phyloP scores from a whole-genome alignment of 2,113 vertebrate genomes.

The Panurus biarmicus region DNA sequence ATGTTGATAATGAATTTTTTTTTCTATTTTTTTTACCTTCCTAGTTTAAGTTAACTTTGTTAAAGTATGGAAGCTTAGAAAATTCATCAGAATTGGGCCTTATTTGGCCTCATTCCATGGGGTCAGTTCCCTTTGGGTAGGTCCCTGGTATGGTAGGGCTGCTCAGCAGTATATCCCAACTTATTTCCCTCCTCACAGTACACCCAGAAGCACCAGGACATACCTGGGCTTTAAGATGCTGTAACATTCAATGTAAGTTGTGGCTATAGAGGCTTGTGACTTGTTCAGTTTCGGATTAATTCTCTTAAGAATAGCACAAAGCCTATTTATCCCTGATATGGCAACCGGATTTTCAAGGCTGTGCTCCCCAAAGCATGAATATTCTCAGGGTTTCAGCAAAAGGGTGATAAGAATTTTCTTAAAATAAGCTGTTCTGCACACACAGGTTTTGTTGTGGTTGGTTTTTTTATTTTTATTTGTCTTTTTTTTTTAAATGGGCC shows the following conservation, averaged over 20 bases:
- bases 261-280: neutral
- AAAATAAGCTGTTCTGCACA: neutral
- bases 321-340: neutral
- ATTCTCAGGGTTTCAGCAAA: neutral
- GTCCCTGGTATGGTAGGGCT: neutral
- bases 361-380: neutral
- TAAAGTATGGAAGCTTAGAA: neutral
- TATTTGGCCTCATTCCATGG: accelerated
- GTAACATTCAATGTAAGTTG: neutral
- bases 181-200: neutral
- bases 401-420: neutral
- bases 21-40: neutral
- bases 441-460: neutral
- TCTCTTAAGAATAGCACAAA: neutral
- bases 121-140: neutral
- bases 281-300: neutral
- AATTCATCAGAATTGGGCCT: neutral
- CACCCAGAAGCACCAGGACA: accelerated
- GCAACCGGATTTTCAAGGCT: neutral
- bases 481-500: no score
- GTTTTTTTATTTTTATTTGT: no score
- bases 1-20: neutral
- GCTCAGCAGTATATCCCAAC: neutral
- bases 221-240: neutral
- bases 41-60: neutral